Evolutionary conservation across 2,888 invertebrate genomes (phyloP).

Genomic region (Acleris holmiana): DNA sequence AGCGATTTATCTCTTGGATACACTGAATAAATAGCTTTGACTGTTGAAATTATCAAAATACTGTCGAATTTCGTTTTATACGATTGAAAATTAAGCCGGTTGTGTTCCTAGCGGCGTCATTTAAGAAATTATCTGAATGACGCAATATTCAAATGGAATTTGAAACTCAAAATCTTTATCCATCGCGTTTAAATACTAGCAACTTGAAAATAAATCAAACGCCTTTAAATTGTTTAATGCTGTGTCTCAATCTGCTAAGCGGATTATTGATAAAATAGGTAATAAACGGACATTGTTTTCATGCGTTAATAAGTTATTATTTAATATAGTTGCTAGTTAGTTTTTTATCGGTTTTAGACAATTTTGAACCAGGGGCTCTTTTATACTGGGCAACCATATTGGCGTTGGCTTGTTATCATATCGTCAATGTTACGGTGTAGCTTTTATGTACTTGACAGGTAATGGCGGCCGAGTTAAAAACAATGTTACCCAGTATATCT

Average conservation of each 20-base stretch:
- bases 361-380: neutral
- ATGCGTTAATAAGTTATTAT: constrained; percentile 10
- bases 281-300: too few relatives aligned
- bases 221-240: neutral
- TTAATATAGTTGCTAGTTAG: neutral
- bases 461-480: too few relatives aligned
- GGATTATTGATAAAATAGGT: constrained; percentile 19
- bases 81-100: constrained; percentile 34
- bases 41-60: constrained; percentile 28
- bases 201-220: constrained; percentile 17
- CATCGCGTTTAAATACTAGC: constrained; percentile 15
- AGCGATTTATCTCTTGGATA: constrained; percentile 34
- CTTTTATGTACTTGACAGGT: too few relatives aligned
- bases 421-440: too few relatives aligned
- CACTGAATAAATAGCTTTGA: constrained; percentile 29
- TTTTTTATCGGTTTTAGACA: neutral
- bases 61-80: constrained; percentile 18
- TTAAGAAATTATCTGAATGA: constrained; percentile 24
- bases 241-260: constrained; percentile 18
- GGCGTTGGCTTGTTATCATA: too few relatives aligned
- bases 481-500: too few relatives aligned
- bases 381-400: too few relatives aligned
- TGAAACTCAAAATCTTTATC: constrained; percentile 22
- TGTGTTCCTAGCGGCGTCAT: constrained; percentile 21
- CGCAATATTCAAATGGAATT: constrained; percentile 11